Evolutionary conservation across 2,797 vertebrate genomes (phyloP).

Genomic region (Trachops cirrhosus): DNA sequence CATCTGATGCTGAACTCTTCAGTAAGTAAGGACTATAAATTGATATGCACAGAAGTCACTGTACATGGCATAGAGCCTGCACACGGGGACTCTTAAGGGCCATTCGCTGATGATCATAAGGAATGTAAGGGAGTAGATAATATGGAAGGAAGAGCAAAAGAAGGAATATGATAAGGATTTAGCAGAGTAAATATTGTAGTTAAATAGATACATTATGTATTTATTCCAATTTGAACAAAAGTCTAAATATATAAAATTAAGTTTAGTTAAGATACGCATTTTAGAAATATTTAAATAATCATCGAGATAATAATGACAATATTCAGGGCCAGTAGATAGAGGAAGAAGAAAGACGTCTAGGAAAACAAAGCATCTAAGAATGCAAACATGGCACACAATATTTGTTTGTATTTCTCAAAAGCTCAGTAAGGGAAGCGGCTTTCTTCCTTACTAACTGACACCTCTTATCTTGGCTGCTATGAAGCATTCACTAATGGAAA

Average conservation of each 20-base stretch:
- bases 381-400: background rate
- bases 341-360: background rate
- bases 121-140: background rate
- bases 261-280: background rate
- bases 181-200: background rate
- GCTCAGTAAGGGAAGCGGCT: background rate
- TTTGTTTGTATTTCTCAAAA: conserved; percentile 55
- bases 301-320: background rate
- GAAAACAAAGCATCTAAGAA: background rate
- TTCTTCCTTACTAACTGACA: conserved; percentile 10
- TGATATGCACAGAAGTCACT: background rate
- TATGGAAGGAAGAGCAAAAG: background rate
- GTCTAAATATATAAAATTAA: background rate
- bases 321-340: background rate
- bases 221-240: background rate
- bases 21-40: background rate
- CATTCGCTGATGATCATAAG: background rate
- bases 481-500: conserved; percentile 64
- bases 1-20: background rate
- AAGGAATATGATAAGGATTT: background rate
- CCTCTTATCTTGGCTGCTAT: conserved; percentile 51
- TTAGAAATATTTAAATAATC: conserved; percentile 37
- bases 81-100: background rate
- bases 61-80: background rate
- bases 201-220: background rate